Conservation (phyloP, 2,888 invertebrate species). For the Lepetodrilus schrolli region DNA sequence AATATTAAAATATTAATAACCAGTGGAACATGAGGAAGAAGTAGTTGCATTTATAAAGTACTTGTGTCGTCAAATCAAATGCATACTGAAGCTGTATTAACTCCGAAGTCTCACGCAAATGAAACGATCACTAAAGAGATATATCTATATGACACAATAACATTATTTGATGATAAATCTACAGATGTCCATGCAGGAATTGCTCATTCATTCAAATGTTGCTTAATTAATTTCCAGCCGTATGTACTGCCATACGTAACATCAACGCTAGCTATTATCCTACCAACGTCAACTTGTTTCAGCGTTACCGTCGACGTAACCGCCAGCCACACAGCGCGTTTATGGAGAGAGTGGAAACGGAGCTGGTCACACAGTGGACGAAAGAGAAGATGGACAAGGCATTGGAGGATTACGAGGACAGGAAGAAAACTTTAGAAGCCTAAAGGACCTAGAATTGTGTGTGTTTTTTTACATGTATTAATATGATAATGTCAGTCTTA, state of each 20-base stretch:
- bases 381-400: conserved; percentile 27
- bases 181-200: too few relatives aligned
- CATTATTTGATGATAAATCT: too few relatives aligned
- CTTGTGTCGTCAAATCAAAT: too few relatives aligned
- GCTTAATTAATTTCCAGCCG: too few relatives aligned
- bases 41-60: too few relatives aligned
- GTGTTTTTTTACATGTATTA: neutral
- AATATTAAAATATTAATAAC: too few relatives aligned
- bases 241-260: neutral
- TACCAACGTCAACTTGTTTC: conserved; percentile 34
- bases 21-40: too few relatives aligned
- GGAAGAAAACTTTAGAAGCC: neutral
- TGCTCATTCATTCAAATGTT: too few relatives aligned
- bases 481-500: neutral
- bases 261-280: neutral
- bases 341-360: conserved; percentile 67
- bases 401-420: neutral
- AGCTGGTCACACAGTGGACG: conserved; percentile 58
- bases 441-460: neutral
- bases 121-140: too few relatives aligned
- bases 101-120: too few relatives aligned
- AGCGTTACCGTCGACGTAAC: conserved; percentile 67
- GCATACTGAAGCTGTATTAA: too few relatives aligned
- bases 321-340: conserved; percentile 70
- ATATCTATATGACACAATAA: too few relatives aligned